Percentiles rank a stretch among this genome's conserved stretches.
These are phyloP conservation scores for Passer montanus DNA, from an alignment of 2,113 vertebrate genomes.

Conservation along the genomic window DNA sequence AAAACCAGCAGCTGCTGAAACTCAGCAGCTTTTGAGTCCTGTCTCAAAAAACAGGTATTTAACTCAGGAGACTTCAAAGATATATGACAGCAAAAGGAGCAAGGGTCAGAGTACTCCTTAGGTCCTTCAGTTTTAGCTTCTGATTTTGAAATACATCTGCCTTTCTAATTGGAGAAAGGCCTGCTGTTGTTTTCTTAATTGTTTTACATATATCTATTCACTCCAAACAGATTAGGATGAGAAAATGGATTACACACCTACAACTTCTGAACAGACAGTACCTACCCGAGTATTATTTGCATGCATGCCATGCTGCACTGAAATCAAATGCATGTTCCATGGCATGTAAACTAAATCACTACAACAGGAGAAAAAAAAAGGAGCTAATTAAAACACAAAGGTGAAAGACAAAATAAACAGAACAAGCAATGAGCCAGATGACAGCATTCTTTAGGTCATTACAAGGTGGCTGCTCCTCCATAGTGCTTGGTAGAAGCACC, in stretches of 20 bases:
- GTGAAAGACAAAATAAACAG: constrained; percentile 25
- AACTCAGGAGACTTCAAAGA: not conserved
- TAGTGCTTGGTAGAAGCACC: not conserved
- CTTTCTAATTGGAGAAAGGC: not conserved
- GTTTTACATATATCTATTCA: not conserved
- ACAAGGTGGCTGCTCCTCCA: not conserved
- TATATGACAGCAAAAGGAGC: not conserved
- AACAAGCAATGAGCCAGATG: constrained; percentile 1
- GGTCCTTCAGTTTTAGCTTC: not conserved
- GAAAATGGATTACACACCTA: not conserved
- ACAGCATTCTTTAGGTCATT: not conserved
- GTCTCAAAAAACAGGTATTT: not conserved
- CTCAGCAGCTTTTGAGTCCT: not conserved
- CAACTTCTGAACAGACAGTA: not conserved
- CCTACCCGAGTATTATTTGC: not conserved
- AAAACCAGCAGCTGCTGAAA: not conserved
- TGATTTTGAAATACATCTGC: not conserved
- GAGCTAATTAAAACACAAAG: constrained; percentile 51
- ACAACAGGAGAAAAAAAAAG: not conserved
- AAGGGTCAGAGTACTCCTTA: not conserved
- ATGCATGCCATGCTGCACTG: not conserved
- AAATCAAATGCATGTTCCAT: constrained; percentile 29
- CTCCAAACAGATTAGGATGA: not conserved
- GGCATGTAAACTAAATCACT: constrained; percentile 22
- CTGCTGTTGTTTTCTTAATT: not conserved